Evolutionary conservation across 2,888 invertebrate genomes (phyloP), one percentile per base, ranked within the genome.

Genomic region (Aleiodes leptofemur): DNA sequence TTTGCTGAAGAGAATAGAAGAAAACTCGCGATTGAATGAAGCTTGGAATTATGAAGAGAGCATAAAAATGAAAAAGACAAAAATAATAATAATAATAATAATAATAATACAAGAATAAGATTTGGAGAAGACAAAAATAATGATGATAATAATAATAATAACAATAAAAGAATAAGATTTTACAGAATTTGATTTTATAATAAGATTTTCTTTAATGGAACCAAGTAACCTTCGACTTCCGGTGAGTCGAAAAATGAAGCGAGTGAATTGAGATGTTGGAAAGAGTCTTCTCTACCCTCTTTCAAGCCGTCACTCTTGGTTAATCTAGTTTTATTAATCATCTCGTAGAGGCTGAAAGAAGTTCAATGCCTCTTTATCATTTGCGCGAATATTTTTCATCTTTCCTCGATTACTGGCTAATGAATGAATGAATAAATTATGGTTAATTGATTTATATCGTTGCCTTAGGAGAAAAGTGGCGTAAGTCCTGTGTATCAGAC

Each of bases 151-250:
- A 71, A 76, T 61, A 76, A 74, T n/a, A n/a, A n/a, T n/a, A n/a
- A n/a, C n/a, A n/a, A n/a, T n/a, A n/a, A n/a, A n/a, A n/a, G n/a
- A n/a, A n/a, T 23, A 23, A 23, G 23, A 23, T 23, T 23, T 23
- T 23, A 23, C 23, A 23, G 23, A 23, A 23, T 23, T 23, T 23
- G 23, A 23, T 23, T 23, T 23, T 23, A 23, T 23, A 23, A 23
- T 23, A 68, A 29, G 11, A 3, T 61, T 72, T 72, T 75, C 73
- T 64, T 73, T 68, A 72, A 76, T 68, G 74, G 73, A 57, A 43
- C 43, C 7, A 43, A 69, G 77, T 69, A 76, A 74, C 76, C 76
- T 78, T 76, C 74, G 48, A 80, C 80, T 80, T 80, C 80, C 80
- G 80, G 77, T 68, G n/a, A 51, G 66, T 38, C 51, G 38, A 48